Base-by-base conservation (phyloP, 2,797 vertebrate genomes). In the Vultur gryphus region DNA sequence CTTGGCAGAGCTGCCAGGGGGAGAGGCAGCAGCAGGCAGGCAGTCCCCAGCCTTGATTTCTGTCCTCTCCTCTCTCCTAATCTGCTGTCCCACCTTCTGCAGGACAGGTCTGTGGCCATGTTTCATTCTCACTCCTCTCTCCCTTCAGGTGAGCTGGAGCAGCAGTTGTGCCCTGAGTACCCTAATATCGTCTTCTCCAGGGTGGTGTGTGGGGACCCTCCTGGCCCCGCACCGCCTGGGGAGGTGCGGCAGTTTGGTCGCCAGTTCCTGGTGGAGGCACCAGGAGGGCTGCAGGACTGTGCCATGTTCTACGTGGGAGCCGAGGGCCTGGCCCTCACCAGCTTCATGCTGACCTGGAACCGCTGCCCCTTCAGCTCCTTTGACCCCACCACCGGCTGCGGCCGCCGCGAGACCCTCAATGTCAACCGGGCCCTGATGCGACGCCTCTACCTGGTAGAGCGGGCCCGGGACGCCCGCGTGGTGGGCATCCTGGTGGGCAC, bases 401-500 rank as follows among this genome's bases (percentile, higher is more conserved):
- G 98, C 29, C 98, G 98, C 93, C 91, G 52, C 0, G 99, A 99
- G 98, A 98, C 98, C 2, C 82, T 98, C 24, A 97, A 97, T 0
- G 97, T 99, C 71, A 99, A 98, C 96, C 98, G 98, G 5, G 98
- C 98, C 1, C 98, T 99, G 91, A 99, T 99, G 98, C 99, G 99
- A 75, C 98, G 99, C 23, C 99, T 98, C 46, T 99, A 99, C 75
- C 98, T 99, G 43, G 98, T 99, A 31, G 99, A 99, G 95, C 97
- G 98, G 70, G 99, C 99, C 13, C 99, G 99, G 94, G 99, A 99
- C 5, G 99, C 99, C 37, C 91, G 3, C 0, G 99, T 99, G 79
- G 99, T 99, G 5, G 99, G 99, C 64, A 99, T 99, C 96, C 95
- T 99, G 89, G 99, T 98, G 4, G 99, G 99, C 77, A 99, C 99